phyloP scores from a whole-genome alignment of 2,797 vertebrate genomes.

The Pagetopsis macropterus region DNA sequence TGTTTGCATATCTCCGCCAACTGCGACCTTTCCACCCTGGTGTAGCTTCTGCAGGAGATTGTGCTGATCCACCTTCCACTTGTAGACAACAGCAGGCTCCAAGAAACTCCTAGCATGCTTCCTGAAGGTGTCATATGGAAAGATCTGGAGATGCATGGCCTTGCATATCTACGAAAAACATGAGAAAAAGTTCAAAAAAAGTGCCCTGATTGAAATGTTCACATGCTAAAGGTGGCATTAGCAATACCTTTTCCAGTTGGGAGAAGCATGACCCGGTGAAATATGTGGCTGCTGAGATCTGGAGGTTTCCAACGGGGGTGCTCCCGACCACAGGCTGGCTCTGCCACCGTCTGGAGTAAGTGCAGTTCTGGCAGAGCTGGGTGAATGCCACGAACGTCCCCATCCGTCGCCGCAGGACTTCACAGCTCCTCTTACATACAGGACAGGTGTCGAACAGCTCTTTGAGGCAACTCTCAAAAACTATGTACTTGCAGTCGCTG shows the following conservation, averaged over 20 bases:
- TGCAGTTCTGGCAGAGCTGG: not conserved
- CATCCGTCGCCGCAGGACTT: not conserved
- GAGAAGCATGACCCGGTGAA: not conserved
- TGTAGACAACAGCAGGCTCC: not conserved
- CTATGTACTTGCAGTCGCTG: not conserved
- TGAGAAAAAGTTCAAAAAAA: not conserved
- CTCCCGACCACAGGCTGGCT: not conserved
- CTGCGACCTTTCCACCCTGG: not conserved
- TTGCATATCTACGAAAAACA: not conserved
- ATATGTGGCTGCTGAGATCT: not conserved
- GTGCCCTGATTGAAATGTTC: not conserved
- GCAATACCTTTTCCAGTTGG: not conserved
- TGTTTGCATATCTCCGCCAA: not conserved
- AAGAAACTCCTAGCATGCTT: not conserved
- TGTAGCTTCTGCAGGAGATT: not conserved
- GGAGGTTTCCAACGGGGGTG: not conserved
- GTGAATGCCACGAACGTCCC: not conserved
- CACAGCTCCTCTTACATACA: not conserved
- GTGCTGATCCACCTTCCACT: not conserved
- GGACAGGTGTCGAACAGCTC: not conserved
- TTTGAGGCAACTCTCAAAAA: not conserved
- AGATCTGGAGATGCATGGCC: conserved; percentile 3
- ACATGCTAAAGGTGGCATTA: not conserved
- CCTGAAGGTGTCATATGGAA: not conserved
- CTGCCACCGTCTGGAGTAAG: not conserved